Conservation (phyloP, 2,113 vertebrate species). For the Prinia subflava region DNA sequence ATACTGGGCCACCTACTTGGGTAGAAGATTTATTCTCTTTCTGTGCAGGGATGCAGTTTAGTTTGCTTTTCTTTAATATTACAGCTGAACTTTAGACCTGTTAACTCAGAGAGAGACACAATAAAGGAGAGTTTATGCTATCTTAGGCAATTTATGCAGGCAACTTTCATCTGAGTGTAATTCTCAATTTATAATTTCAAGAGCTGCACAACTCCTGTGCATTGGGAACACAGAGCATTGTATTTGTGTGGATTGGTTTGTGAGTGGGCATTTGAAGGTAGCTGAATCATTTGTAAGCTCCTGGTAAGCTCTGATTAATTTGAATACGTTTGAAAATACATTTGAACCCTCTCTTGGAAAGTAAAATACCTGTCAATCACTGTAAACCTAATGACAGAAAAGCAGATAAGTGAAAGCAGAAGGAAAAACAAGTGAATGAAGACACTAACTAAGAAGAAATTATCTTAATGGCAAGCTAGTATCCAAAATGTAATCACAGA, state of each 20-base stretch:
- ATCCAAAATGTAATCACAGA: neutral
- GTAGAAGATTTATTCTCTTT: neutral
- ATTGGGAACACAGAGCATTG: neutral
- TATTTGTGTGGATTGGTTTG: neutral
- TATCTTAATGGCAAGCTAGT: neutral
- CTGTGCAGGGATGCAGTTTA: neutral
- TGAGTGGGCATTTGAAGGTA: neutral
- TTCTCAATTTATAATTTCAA: slow-evolving; percentile 11
- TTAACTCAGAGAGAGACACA: neutral
- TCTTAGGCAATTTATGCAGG: neutral
- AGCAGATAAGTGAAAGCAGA: neutral
- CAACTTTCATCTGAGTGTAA: neutral
- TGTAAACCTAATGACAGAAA: neutral
- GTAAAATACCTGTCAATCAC: neutral
- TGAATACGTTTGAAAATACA: slow-evolving; percentile 1
- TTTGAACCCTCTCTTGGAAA: neutral
- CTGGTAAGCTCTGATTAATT: neutral
- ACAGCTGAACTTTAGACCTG: neutral
- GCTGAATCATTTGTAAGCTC: neutral
- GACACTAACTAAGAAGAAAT: neutral
- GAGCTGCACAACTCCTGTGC: neutral
- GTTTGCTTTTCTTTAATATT: neutral
- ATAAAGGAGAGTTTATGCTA: neutral
- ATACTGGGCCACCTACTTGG: neutral
- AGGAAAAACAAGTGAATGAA: neutral